Base-by-base conservation (phyloP, 2,113 vertebrate species). In the Megaptera novaeangliae region DNA sequence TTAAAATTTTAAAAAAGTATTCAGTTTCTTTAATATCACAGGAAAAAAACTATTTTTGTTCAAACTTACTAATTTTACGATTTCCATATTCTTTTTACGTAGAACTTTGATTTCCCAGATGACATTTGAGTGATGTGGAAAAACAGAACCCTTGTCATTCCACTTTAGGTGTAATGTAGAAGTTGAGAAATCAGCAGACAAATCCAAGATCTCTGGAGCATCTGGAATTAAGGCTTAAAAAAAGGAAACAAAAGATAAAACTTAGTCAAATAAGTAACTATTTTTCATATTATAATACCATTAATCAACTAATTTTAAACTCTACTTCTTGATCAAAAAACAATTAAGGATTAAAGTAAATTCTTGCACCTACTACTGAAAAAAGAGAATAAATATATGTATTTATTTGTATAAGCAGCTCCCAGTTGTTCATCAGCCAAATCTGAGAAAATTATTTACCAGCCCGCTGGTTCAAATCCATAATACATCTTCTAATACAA, bases 61-160 rank as follows among this genome's bases (percentile, higher is more conserved):
- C 71, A 18, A 36, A 98, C 99, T 98, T 98, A 99, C 99, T 49
- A 97, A 80, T 92, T 97, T 77, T 49, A 98, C 64, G 29, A 98
- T 77, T 57, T 98, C 98, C 96, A 89, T 95, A 64, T 95, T 96
- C 72, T 98, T 94, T 95, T 98, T 99, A 81, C 90, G 98, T 3
- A 99, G 98, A 94, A 99, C 49, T 92, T 98, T 96, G 92, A 99
- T 98, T 92, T 99, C 98, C 98, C 99, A 99, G 71, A 95, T 85
- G 29, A 97, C 96, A 75, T 96, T 80, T 80, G 98, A 87, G 63
- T 95, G 95, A 2, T 75, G 75, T 3, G 98, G 97, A 34, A 98
- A 97, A 29, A 36, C 2, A 1, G 98, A 98, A 12, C 98, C 98
- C 2, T 81, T 97, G 96, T 98, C 98, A 18, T 83, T 98, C 99